These are phyloP conservation scores for Tetragonisca angustula DNA, from an alignment of 2,888 invertebrate genomes.

Conservation along the genomic window DNA sequence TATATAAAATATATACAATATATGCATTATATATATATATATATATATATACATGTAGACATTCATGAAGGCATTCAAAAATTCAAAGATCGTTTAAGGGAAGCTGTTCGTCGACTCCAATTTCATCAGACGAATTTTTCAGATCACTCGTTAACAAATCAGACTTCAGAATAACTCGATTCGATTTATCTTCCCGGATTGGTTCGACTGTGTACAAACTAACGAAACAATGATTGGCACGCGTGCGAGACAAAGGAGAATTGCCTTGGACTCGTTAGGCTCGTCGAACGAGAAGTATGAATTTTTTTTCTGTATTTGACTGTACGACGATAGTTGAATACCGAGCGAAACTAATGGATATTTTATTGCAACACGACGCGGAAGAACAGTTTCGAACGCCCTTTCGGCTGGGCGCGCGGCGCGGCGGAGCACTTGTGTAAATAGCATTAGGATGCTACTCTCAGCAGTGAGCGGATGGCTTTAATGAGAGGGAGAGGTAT, in stretches of 20 bases:
- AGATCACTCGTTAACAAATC: background rate
- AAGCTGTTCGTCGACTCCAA: background rate
- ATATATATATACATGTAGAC: too few relatives aligned
- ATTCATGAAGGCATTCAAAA: too few relatives aligned
- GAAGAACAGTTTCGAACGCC: slow-evolving; percentile 51
- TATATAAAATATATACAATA: too few relatives aligned
- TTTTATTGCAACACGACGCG: slow-evolving; percentile 37
- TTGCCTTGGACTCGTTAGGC: background rate
- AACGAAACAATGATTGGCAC: background rate
- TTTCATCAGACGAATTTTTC: background rate
- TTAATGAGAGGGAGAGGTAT: slow-evolving; percentile 71
- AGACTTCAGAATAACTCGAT: background rate
- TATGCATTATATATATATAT: too few relatives aligned
- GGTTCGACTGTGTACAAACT: background rate
- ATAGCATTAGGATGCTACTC: slow-evolving; percentile 74
- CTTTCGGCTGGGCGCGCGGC: slow-evolving; percentile 48
- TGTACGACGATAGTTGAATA: background rate
- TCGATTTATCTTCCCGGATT: background rate
- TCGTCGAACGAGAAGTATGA: slow-evolving; percentile 4
- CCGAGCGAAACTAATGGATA: slow-evolving; percentile 14
- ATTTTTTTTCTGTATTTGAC: background rate
- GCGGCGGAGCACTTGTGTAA: slow-evolving; percentile 68
- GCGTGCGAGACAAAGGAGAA: background rate
- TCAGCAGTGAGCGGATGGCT: slow-evolving; percentile 63
- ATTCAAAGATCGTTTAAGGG: too few relatives aligned